Conservation (phyloP, 1,140 invertebrate species). For the Diabrotica virgifera region DNA sequence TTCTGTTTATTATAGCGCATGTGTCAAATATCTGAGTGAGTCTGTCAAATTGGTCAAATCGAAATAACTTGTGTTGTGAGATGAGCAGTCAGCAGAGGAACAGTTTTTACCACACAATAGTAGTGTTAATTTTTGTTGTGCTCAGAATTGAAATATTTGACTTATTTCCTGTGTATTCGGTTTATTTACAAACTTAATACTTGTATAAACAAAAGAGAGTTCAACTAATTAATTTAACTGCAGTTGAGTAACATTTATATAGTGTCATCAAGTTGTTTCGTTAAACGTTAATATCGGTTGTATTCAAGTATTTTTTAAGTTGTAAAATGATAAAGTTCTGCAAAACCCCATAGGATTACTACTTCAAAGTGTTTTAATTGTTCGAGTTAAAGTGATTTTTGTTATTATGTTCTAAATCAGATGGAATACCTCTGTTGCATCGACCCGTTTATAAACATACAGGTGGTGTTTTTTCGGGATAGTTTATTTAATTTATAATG, state of each 20-base stretch:
- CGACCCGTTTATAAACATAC: constrained; percentile 25
- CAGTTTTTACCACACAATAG: constrained; percentile 11
- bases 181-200: constrained; percentile 10
- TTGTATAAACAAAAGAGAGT: background rate
- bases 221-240: background rate
- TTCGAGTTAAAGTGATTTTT: constrained; percentile 7
- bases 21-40: constrained; percentile 1
- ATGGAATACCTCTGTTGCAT: constrained; percentile 32
- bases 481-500: constrained; percentile 52
- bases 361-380: constrained; percentile 14
- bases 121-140: constrained; percentile 18
- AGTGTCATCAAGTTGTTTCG: background rate
- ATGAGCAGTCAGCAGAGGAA: constrained; percentile 13
- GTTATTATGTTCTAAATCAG: constrained; percentile 12
- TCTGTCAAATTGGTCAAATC: constrained; percentile 20
- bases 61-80: background rate
- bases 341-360: constrained; percentile 11
- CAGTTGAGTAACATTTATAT: too few species aligned
- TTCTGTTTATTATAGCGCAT: background rate
- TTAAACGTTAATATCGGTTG: background rate
- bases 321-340: background rate
- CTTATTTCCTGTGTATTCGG: constrained; percentile 10
- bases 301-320: constrained; percentile 17
- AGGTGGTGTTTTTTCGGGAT: constrained; percentile 38
- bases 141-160: background rate